Evolutionary conservation across 1,140 invertebrate genomes (phyloP).

Genomic region (Caerostris darwini): DNA sequence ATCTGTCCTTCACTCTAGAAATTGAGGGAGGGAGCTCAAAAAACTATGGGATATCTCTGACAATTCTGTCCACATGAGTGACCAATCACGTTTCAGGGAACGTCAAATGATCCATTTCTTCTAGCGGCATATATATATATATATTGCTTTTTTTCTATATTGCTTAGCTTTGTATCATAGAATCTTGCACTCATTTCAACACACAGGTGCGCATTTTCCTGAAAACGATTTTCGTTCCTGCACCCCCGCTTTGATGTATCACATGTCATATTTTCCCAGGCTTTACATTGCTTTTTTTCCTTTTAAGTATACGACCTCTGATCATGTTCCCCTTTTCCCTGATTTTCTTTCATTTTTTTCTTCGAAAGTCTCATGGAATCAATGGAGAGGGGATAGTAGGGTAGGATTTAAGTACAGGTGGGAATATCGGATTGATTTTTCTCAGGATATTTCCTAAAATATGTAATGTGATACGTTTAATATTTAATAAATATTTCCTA

Average conservation of each 20-base stretch:
- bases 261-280: constrained; percentile 34
- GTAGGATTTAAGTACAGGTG: neutral
- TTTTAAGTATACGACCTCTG: neutral
- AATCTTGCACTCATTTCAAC: neutral
- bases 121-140: neutral
- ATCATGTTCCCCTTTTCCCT: neutral
- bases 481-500: too few relatives aligned
- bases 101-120: constrained; percentile 32
- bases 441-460: neutral
- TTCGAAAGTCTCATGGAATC: neutral
- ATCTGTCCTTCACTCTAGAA: neutral
- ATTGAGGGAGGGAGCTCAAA: neutral
- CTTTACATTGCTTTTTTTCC: neutral
- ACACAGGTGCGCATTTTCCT: constrained; percentile 39
- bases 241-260: constrained; percentile 22
- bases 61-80: constrained; percentile 35
- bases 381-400: neutral
- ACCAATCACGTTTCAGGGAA: constrained; percentile 9
- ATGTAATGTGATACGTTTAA: too few relatives aligned
- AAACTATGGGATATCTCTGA: neutral
- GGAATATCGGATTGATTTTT: neutral
- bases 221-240: constrained; percentile 17
- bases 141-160: constrained; percentile 18
- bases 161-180: neutral
- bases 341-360: neutral